Evolutionary conservation across 1,140 invertebrate genomes (phyloP).

Genomic region (Mylabris phalerata): DNA sequence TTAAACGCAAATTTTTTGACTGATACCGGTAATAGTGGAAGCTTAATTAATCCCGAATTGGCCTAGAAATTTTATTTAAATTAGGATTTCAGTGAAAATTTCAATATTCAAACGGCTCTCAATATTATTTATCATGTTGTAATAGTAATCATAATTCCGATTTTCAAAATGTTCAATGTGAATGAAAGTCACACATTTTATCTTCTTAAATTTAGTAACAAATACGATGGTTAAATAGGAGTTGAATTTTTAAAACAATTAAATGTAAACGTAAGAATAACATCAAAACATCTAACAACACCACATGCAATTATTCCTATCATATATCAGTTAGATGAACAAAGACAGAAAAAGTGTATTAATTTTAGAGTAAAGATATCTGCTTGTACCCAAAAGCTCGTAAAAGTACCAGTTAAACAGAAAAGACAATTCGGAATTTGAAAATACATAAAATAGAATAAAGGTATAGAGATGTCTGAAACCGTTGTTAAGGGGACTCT

Average conservation of each 20-base stretch:
- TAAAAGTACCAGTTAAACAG: conserved; percentile 18
- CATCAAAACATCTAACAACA: not conserved
- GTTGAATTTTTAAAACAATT: not conserved
- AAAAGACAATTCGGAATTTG: no score
- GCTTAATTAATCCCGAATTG: conserved; percentile 15
- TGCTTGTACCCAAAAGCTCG: conserved; percentile 4
- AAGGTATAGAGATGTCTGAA: no score
- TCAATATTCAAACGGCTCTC: conserved; percentile 15
- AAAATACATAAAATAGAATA: no score
- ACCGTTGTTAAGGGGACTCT: no score
- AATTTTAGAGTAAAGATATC: not conserved
- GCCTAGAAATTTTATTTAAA: conserved; percentile 8
- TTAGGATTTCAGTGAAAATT: conserved; percentile 8
- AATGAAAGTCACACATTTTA: conserved; percentile 6
- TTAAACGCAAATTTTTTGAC: conserved; percentile 19
- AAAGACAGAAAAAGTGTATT: not conserved
- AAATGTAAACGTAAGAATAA: not conserved
- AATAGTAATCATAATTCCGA: conserved; percentile 3
- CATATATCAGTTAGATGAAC: conserved; percentile 1
- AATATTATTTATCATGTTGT: conserved; percentile 7
- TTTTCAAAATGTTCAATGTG: conserved; percentile 10
- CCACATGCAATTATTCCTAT: not conserved
- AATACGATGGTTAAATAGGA: conserved; percentile 4
- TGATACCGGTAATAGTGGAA: conserved; percentile 14
- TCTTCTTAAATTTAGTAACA: conserved; percentile 9